Percentiles rank a stretch among this genome's conserved stretches.
Conservation (phyloP, 2,113 vertebrate species). For the Sitta europaea region DNA sequence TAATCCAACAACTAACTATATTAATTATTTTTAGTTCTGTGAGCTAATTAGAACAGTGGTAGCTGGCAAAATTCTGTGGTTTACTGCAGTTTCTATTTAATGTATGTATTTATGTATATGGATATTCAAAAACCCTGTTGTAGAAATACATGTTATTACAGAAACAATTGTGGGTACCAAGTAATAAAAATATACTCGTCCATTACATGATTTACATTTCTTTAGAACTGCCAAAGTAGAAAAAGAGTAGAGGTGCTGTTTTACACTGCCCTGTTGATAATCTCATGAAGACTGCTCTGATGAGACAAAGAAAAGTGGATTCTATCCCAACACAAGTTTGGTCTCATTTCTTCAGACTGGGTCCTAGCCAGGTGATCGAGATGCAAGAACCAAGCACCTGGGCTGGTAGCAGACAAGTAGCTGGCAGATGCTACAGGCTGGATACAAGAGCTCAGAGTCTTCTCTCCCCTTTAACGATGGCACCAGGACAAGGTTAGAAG, state of each 20-base stretch:
- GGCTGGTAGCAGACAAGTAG: neutral
- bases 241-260: neutral
- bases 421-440: neutral
- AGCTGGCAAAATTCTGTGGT: neutral
- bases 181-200: neutral
- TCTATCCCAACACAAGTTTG: neutral
- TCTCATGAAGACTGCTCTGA: neutral
- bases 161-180: neutral
- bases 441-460: neutral
- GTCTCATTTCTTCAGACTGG: neutral
- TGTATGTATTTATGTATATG: neutral
- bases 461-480: neutral
- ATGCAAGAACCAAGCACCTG: neutral
- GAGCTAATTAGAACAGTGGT: neutral
- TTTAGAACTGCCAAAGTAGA: neutral
- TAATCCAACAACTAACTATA: neutral
- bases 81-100: neutral
- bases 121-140: neutral
- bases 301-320: neutral
- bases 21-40: constrained; percentile 7
- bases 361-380: neutral
- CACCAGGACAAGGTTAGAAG: neutral
- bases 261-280: neutral
- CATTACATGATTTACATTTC: neutral
- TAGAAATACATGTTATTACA: neutral